phyloP scores from a whole-genome alignment of 2,797 vertebrate species.

The Melanotaenia parkinsoni region DNA sequence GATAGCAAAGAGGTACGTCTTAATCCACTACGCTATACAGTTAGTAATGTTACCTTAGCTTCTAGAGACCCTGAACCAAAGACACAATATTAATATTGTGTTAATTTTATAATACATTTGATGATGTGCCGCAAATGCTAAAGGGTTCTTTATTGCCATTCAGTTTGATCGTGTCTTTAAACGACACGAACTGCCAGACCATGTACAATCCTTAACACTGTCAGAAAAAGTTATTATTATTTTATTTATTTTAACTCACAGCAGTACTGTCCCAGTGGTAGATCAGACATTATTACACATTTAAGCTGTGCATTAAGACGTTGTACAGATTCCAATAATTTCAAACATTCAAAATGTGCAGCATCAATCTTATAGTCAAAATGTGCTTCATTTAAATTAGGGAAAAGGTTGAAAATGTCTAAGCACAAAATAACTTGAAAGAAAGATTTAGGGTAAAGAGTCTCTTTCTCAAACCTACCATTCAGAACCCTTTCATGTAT shows the following conservation, averaged over 20 bases:
- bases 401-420: neutral
- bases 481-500: neutral
- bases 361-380: neutral
- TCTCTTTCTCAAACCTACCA: neutral
- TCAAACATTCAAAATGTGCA: neutral
- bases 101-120: too few species aligned
- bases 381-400: too few species aligned
- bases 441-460: neutral
- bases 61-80: neutral
- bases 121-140: neutral
- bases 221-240: too few species aligned
- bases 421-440: neutral
- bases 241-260: too few species aligned
- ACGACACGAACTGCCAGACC: neutral
- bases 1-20: constrained; percentile 88
- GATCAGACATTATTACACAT: neutral
- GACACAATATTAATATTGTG: neutral
- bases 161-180: neutral
- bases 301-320: neutral
- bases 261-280: too few species aligned
- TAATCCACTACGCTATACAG: neutral
- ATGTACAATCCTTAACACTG: neutral
- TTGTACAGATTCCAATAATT: neutral
- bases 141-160: neutral
- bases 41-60: neutral